Percentiles rank a stretch among this genome's conserved stretches.
Conservation (phyloP, 2,113 vertebrate genomes). For the Microcebus lehilahytsara region DNA sequence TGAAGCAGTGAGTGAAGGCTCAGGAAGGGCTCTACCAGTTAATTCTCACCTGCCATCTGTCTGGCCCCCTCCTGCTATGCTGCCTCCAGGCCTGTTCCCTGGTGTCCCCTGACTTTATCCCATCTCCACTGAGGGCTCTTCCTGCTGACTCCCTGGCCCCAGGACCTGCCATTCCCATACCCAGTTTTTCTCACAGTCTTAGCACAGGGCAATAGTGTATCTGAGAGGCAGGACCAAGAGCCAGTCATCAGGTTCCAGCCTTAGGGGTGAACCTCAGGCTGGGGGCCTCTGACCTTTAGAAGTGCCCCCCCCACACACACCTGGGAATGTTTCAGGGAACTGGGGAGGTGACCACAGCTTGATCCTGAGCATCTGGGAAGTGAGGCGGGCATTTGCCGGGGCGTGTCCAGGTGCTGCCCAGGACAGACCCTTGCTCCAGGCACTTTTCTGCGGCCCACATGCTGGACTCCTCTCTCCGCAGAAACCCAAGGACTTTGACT, state of each 20-base stretch:
- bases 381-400: background rate
- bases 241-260: background rate
- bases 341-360: background rate
- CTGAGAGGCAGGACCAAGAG: background rate
- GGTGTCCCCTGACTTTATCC: background rate
- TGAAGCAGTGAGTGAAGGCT: background rate
- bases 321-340: background rate
- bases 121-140: background rate
- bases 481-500: conserved; percentile 84
- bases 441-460: background rate
- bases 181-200: background rate
- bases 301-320: background rate
- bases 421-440: background rate
- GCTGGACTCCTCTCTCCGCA: conserved; percentile 40
- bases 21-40: background rate
- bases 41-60: background rate
- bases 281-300: background rate
- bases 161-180: background rate
- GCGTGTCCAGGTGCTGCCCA: background rate
- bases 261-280: background rate
- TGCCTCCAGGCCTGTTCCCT: background rate
- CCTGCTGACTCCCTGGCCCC: background rate
- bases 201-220: background rate
- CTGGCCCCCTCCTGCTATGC: background rate
- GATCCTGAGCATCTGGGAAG: background rate